These are phyloP conservation scores for Spheniscus humboldti DNA, from an alignment of 2,797 vertebrate genomes.

Conservation along the genomic window DNA sequence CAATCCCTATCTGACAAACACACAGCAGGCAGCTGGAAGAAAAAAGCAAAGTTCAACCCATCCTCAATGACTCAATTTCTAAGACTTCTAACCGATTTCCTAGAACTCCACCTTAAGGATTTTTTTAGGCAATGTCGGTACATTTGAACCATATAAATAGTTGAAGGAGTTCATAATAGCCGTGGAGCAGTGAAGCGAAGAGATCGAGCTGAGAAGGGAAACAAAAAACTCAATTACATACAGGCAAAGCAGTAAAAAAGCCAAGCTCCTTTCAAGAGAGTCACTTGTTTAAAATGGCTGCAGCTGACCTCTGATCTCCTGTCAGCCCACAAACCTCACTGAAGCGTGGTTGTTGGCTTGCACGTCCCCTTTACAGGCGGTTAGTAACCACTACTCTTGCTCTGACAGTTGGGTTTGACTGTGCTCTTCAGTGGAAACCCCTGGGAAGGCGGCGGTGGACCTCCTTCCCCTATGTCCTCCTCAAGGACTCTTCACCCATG, in stretches of 20 bases:
- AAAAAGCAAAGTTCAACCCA: background rate
- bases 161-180: background rate
- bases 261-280: background rate
- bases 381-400: background rate
- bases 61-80: conserved; percentile 16
- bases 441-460: background rate
- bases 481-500: background rate
- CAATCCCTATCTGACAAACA: conserved; percentile 31
- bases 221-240: background rate
- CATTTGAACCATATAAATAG: background rate
- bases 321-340: background rate
- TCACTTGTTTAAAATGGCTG: background rate
- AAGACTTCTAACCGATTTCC: conserved; percentile 42
- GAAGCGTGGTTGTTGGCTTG: background rate
- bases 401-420: background rate
- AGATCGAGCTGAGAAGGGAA: background rate
- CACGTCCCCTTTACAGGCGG: accelerated
- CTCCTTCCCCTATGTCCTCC: background rate
- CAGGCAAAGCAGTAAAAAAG: background rate
- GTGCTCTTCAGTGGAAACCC: background rate
- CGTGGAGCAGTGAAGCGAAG: background rate
- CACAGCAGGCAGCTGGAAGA: conserved; percentile 27
- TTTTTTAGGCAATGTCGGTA: background rate
- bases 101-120: background rate
- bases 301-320: background rate